Percentiles rank a stretch among this genome's conserved stretches.
Conservation (phyloP, 2,888 invertebrate genomes). For the Drosophila nigritarsus region DNA sequence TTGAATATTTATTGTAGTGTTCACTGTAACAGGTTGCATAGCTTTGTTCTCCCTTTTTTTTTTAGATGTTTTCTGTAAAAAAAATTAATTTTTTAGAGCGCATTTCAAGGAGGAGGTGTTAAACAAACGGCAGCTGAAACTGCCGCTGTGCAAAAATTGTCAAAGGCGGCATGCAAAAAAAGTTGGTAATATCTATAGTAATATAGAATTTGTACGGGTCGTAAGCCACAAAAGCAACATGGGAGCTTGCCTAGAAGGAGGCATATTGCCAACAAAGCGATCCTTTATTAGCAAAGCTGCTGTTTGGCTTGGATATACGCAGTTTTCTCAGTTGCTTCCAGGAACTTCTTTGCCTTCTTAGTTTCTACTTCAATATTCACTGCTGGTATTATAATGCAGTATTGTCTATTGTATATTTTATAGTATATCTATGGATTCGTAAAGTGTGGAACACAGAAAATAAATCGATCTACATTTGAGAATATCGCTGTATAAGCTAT, state of each 20-base stretch:
- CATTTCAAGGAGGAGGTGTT: slow-evolving; percentile 63
- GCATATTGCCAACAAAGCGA: background rate
- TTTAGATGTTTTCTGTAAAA: slow-evolving; percentile 20
- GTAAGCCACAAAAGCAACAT: slow-evolving; percentile 20
- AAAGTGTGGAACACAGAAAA: background rate
- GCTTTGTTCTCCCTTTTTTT: slow-evolving; percentile 11
- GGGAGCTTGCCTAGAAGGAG: slow-evolving; percentile 13
- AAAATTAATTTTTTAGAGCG: slow-evolving; percentile 49
- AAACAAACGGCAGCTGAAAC: slow-evolving; percentile 74
- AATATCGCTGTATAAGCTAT: background rate
- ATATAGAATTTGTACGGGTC: slow-evolving; percentile 11
- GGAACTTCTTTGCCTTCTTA: no score
- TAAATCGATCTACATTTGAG: background rate
- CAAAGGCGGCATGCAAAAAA: slow-evolving; percentile 20
- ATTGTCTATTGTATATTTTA: background rate
- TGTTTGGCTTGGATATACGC: slow-evolving; percentile 15
- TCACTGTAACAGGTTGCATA: slow-evolving; percentile 55
- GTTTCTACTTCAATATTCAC: background rate
- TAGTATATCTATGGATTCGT: background rate
- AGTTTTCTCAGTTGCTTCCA: background rate
- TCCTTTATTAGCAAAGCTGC: slow-evolving; percentile 28
- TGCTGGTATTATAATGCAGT: background rate
- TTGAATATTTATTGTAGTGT: slow-evolving; percentile 13
- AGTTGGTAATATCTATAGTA: background rate
- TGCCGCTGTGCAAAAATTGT: slow-evolving; percentile 65